A percentile compares a stretch with the other conserved stretches of the same genome.
These are phyloP conservation scores for Sciurus carolinensis DNA, from an alignment of 2,797 vertebrate species.

Conservation along the genomic window DNA sequence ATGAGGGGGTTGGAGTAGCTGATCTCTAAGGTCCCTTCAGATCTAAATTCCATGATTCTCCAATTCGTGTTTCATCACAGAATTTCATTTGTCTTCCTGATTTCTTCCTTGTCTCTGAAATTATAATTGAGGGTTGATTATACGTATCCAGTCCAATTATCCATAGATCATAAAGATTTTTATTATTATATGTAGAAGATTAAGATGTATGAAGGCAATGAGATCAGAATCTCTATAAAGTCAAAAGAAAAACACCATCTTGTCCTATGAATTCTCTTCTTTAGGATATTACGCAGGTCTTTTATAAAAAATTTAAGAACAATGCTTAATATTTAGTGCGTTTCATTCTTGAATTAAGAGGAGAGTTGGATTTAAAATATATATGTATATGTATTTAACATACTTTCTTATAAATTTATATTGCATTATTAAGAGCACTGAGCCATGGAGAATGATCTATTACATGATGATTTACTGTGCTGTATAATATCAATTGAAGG, in stretches of 20 bases:
- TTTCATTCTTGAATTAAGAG: slow-evolving; percentile 30
- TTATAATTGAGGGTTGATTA: slow-evolving; percentile 77
- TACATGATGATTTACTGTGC: slow-evolving; percentile 64
- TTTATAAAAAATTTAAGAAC: slow-evolving; percentile 11
- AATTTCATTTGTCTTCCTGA: slow-evolving; percentile 67
- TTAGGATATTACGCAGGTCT: background rate
- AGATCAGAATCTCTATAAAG: slow-evolving; percentile 50
- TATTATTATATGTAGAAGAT: slow-evolving; percentile 71
- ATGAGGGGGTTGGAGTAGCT: background rate
- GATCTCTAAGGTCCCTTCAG: slow-evolving; percentile 35
- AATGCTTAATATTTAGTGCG: slow-evolving; percentile 36
- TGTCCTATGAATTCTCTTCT: slow-evolving; percentile 26
- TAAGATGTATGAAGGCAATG: slow-evolving; percentile 62
- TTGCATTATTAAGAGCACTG: slow-evolving; percentile 49
- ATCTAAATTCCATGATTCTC: slow-evolving; percentile 52
- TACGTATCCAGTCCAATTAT: slow-evolving; percentile 71
- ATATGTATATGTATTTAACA: slow-evolving; percentile 1
- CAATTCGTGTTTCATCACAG: slow-evolving; percentile 59
- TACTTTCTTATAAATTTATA: slow-evolving; percentile 60
- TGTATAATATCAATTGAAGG: slow-evolving; percentile 44
- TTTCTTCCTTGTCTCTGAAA: slow-evolving; percentile 70
- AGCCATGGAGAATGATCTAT: slow-evolving; percentile 52
- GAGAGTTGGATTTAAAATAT: background rate
- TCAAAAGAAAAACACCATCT: slow-evolving; percentile 55
- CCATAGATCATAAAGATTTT: slow-evolving; percentile 76